Conservation (phyloP, 2,888 invertebrate species). For the Phaedon cochleariae region DNA sequence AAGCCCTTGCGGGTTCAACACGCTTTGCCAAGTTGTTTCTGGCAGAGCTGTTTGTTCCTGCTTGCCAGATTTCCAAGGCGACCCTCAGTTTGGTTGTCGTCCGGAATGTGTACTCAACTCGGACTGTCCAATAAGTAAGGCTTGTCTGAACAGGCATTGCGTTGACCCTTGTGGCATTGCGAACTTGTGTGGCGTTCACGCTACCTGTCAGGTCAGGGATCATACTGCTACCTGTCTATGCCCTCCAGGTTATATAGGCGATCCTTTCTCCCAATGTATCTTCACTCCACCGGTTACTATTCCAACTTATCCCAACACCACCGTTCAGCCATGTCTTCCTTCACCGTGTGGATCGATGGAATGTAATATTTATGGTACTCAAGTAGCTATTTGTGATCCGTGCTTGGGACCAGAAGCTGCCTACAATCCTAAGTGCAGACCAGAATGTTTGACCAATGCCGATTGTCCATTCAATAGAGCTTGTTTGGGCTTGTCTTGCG, state of each 20-base stretch:
- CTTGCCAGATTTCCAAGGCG: slow-evolving; percentile 77
- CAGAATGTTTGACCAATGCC: slow-evolving; percentile 82
- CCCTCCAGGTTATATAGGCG: slow-evolving; percentile 79
- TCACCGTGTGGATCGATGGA: slow-evolving; percentile 78
- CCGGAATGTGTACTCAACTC: slow-evolving; percentile 86
- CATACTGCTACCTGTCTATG: slow-evolving; percentile 87
- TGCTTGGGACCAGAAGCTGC: slow-evolving; percentile 74
- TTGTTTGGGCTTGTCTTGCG: slow-evolving; percentile 77
- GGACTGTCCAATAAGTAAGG: slow-evolving; percentile 77
- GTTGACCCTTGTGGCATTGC: slow-evolving; percentile 73
- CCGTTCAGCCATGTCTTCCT: slow-evolving; percentile 76
- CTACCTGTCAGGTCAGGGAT: slow-evolving; percentile 79
- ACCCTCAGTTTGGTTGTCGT: slow-evolving; percentile 79
- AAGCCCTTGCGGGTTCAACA: slow-evolving; percentile 81
- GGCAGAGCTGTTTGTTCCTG: slow-evolving; percentile 81
- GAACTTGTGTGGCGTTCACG: slow-evolving; percentile 81
- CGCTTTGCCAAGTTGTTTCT: slow-evolving; percentile 76
- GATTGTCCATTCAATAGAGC: slow-evolving; percentile 83
- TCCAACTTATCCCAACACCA: slow-evolving; percentile 58
- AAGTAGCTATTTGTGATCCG: slow-evolving; percentile 82
- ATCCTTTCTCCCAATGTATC: slow-evolving; percentile 80
- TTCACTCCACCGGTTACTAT: slow-evolving; percentile 57
- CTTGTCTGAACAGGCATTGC: slow-evolving; percentile 80
- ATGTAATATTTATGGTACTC: slow-evolving; percentile 76
- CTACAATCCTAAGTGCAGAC: slow-evolving; percentile 78